Evolutionary conservation across 1,140 invertebrate genomes (phyloP).

Genomic region (Pseudomyrmex sp.): DNA sequence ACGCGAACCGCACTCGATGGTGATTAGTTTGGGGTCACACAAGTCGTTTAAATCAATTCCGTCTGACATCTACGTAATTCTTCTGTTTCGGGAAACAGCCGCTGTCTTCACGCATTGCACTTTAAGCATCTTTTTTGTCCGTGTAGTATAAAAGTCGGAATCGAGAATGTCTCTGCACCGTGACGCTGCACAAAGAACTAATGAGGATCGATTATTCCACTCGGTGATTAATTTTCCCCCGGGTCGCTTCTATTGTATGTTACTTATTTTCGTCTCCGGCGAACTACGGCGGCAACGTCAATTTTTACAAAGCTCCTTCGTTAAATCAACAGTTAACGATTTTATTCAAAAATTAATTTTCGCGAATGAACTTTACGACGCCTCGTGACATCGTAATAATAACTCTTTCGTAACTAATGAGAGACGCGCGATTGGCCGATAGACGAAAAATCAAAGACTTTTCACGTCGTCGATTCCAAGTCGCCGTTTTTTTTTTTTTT

Average conservation of each 20-base stretch:
- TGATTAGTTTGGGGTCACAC: slow-evolving; percentile 17
- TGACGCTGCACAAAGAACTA: slow-evolving; percentile 42
- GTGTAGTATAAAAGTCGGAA: slow-evolving; percentile 37
- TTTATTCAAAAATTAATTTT: slow-evolving; percentile 47
- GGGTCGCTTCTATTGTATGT: slow-evolving; percentile 46
- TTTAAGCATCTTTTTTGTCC: background rate
- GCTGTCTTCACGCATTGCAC: background rate
- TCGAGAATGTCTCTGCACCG: slow-evolving; percentile 30
- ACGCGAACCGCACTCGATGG: slow-evolving; percentile 8
- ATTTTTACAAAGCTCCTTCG: slow-evolving; percentile 21
- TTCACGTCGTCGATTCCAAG: slow-evolving; percentile 3
- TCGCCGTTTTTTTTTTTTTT: background rate
- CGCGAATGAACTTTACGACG: slow-evolving; percentile 3
- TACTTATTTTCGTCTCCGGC: slow-evolving; percentile 4
- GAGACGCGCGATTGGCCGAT: background rate
- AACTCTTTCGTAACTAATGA: background rate
- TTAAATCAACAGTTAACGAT: slow-evolving; percentile 54
- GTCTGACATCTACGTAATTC: background rate
- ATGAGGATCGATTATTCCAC: slow-evolving; percentile 52
- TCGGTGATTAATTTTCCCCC: slow-evolving; percentile 48
- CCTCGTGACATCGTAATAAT: background rate
- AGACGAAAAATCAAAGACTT: background rate
- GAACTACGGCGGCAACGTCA: slow-evolving; percentile 16
- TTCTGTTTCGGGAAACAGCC: too few relatives aligned
- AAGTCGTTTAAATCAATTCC: slow-evolving; percentile 10